These are phyloP conservation scores for Epinotia bilunana DNA, from an alignment of 2,888 invertebrate genomes.

Conservation along the genomic window DNA sequence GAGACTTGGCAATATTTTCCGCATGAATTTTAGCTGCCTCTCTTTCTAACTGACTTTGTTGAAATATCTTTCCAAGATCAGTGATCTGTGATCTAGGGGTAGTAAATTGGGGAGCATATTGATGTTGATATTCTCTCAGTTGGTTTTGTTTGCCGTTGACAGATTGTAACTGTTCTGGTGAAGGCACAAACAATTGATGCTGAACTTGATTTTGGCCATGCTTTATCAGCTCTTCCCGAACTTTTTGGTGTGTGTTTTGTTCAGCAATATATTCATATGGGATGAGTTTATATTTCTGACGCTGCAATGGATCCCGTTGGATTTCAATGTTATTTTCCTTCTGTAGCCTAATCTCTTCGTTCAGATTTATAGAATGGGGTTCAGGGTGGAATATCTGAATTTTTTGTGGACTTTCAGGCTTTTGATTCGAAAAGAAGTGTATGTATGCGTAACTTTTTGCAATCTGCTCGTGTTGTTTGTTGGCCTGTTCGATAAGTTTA, in stretches of 20 bases:
- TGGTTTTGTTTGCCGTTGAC: slow-evolving; percentile 11
- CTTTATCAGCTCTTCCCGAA: slow-evolving; percentile 27
- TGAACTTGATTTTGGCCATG: slow-evolving; percentile 47
- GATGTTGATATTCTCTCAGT: slow-evolving; percentile 50
- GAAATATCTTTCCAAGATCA: slow-evolving; percentile 61
- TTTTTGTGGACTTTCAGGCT: slow-evolving; percentile 34
- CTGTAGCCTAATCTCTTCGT: slow-evolving; percentile 16
- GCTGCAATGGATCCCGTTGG: slow-evolving; percentile 40
- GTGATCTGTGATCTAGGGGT: slow-evolving; percentile 58
- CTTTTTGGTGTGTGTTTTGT: slow-evolving; percentile 29
- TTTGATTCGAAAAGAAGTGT: slow-evolving; percentile 37
- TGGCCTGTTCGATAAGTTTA: slow-evolving; percentile 32
- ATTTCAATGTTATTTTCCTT: slow-evolving; percentile 42
- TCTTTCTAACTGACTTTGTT: slow-evolving; percentile 56
- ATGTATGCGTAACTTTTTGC: slow-evolving; percentile 42
- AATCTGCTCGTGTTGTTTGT: slow-evolving; percentile 30
- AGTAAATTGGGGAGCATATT: slow-evolving; percentile 64
- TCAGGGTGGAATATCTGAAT: slow-evolving; percentile 42
- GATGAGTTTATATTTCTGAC: slow-evolving; percentile 39
- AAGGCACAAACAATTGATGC: slow-evolving; percentile 45
- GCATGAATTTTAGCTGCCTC: slow-evolving; percentile 61
- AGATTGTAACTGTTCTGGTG: slow-evolving; percentile 32
- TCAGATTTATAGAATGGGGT: slow-evolving; percentile 27
- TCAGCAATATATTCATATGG: slow-evolving; percentile 42
- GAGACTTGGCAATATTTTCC: slow-evolving; percentile 59